Evolutionary conservation across 1,140 invertebrate species (phyloP), one percentile per base, ranked within the genome.

Genomic region (Kradibia gibbosae): DNA sequence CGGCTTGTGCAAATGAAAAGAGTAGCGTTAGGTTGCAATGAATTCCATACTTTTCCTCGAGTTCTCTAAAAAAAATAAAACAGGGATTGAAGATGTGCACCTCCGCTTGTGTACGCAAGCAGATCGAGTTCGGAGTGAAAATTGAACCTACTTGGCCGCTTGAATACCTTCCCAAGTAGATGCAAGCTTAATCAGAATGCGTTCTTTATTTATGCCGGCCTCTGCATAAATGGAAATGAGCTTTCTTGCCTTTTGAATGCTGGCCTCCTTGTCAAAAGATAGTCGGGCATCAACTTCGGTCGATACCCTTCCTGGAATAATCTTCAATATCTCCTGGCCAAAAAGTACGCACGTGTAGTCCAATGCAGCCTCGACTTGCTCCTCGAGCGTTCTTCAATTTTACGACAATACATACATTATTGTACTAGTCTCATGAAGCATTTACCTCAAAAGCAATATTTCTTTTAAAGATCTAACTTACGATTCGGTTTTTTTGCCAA

Each of bases 141-240:
- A 73, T 42, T 70, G 3, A 39, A 81, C 88, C 91, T 92, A 98
- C 96, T 95, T 97, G 15, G 98, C 99, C 70, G 98, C 98, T 92
- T 99, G 96, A 84, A 99, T 99, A 39, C 99, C 98, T 93, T 99
- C 99, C 99, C 99, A 99, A 0, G 98, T 99, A 4, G 98, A 98
- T 1, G 98, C 97, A 76, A 99, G 92, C 92, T 99, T 99, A 74
- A 99, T 99, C 0, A 99, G 92, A 91, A 99, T 95, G 76, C 99
- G 93, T 25, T 99, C 97, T 88, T 98, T 99, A 74, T 92, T 91
- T 79, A 99, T 96, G 17, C 98, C 98, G 87, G 95, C 92, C 78
- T 97, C 94, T 88, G 97, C 95, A 90, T 99, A 99, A 85, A 99
- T 91, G 74, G 94, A 90, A 83, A 99, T 99, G 45, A 99, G 90